Conservation (phyloP, 2,888 invertebrate genomes). For the Laothoe populi region DNA sequence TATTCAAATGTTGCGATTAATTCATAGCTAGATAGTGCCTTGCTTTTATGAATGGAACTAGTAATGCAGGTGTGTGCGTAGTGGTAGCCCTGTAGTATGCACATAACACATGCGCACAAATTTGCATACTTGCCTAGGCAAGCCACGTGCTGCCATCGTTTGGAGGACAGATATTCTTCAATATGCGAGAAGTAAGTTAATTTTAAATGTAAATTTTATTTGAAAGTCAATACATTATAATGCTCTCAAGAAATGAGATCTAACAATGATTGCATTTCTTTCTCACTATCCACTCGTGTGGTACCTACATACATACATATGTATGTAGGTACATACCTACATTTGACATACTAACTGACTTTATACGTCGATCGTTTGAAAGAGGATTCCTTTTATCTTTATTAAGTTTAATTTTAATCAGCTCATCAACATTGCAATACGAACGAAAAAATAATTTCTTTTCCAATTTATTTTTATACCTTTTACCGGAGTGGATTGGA, state of each 20-base stretch:
- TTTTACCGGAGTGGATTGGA: background rate
- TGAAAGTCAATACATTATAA: slow-evolving; percentile 70
- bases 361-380: background rate
- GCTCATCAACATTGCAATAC: background rate
- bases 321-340: too few species aligned
- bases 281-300: slow-evolving; percentile 28
- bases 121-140: slow-evolving; percentile 78
- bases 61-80: slow-evolving; percentile 65
- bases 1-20: slow-evolving; percentile 85
- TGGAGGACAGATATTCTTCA: slow-evolving; percentile 76
- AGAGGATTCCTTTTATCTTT: too few species aligned
- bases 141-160: slow-evolving; percentile 75
- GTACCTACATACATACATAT: background rate
- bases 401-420: background rate
- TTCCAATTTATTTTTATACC: background rate
- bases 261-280: slow-evolving; percentile 52
- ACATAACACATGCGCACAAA: slow-evolving; percentile 59
- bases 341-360: too few species aligned
- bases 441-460: background rate
- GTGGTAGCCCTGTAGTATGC: slow-evolving; percentile 48
- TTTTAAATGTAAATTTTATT: slow-evolving; percentile 77
- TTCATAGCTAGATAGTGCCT: slow-evolving; percentile 82
- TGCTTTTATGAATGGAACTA: slow-evolving; percentile 82
- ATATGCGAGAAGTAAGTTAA: slow-evolving; percentile 76
- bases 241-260: slow-evolving; percentile 53